Percentiles rank a stretch among this genome's conserved stretches.
Evolutionary conservation across 2,797 vertebrate species (phyloP).

Genomic region (Borostomias antarcticus): DNA sequence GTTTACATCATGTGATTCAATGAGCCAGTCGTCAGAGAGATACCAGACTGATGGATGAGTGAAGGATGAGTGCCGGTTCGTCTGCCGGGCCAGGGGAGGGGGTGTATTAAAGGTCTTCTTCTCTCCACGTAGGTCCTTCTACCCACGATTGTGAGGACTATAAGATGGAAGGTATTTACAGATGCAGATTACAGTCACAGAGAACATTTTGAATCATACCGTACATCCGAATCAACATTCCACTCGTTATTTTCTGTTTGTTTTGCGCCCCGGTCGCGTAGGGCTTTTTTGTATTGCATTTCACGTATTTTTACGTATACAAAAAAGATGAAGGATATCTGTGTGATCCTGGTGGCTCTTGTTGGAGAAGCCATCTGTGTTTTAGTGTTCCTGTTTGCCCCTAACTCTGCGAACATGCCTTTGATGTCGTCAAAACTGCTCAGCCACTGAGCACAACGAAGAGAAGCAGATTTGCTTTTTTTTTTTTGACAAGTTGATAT

Average conservation of each 20-base stretch:
- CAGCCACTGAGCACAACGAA: neutral
- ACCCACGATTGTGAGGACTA: slow-evolving; percentile 78
- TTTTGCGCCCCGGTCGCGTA: slow-evolving; percentile 51
- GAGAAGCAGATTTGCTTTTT: neutral
- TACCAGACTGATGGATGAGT: too few species aligned
- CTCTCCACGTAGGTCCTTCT: slow-evolving; percentile 78
- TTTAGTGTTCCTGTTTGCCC: neutral
- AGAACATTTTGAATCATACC: slow-evolving; percentile 39
- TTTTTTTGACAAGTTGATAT: neutral
- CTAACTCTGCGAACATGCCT: too few species aligned
- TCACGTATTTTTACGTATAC: slow-evolving; percentile 35
- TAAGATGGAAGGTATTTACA: slow-evolving; percentile 83
- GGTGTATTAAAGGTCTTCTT: slow-evolving; percentile 73
- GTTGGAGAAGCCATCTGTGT: neutral
- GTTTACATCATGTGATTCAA: too few species aligned
- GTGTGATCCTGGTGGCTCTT: slow-evolving; percentile 9
- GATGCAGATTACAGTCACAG: slow-evolving; percentile 38
- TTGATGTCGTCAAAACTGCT: too few species aligned
- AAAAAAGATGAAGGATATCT: neutral
- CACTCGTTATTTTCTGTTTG: slow-evolving; percentile 31
- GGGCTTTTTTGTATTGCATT: slow-evolving; percentile 26
- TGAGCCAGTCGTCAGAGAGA: too few species aligned
- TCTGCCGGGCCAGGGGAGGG: slow-evolving; percentile 36
- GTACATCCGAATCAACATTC: too few species aligned
- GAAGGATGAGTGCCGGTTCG: neutral